phyloP scores from a whole-genome alignment of 1,140 invertebrate species.

The Epicauta chinensis region DNA sequence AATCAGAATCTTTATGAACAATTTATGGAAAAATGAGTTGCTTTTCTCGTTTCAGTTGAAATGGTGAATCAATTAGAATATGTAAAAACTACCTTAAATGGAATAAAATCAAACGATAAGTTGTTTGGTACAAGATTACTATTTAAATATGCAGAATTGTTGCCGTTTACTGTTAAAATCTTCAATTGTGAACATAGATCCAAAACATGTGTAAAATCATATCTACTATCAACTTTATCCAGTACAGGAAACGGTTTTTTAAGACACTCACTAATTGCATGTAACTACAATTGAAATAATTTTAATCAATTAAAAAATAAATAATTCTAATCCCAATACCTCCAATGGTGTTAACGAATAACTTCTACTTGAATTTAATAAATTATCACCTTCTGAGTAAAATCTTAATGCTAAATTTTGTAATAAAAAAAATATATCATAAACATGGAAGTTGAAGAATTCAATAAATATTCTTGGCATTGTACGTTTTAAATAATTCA shows the following conservation, averaged over 20 bases:
- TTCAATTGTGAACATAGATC: slow-evolving; percentile 78
- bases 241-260: slow-evolving; percentile 75
- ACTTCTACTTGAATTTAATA: slow-evolving; percentile 52
- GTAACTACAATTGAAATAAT: slow-evolving; percentile 62
- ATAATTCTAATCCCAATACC: slow-evolving; percentile 47
- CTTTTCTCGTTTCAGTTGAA: too few relatives aligned
- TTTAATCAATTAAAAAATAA: slow-evolving; percentile 2
- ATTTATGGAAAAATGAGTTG: too few relatives aligned
- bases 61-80: not conserved
- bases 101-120: slow-evolving; percentile 71
- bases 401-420: slow-evolving; percentile 70
- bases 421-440: slow-evolving; percentile 75
- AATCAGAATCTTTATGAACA: too few relatives aligned
- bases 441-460: slow-evolving; percentile 75
- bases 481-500: slow-evolving; percentile 63
- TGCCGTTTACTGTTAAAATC: slow-evolving; percentile 63
- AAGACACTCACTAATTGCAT: slow-evolving; percentile 80
- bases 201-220: slow-evolving; percentile 83
- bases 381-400: slow-evolving; percentile 60
- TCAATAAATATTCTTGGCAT: slow-evolving; percentile 69
- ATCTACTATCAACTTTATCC: slow-evolving; percentile 54
- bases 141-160: slow-evolving; percentile 54
- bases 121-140: slow-evolving; percentile 79
- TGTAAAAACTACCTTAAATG: slow-evolving; percentile 58
- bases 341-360: slow-evolving; percentile 66